Percentiles rank a stretch among this genome's conserved stretches.
These are phyloP conservation scores for Saccostrea glomerata DNA, from an alignment of 1,140 invertebrate species.

Conservation along the genomic window DNA sequence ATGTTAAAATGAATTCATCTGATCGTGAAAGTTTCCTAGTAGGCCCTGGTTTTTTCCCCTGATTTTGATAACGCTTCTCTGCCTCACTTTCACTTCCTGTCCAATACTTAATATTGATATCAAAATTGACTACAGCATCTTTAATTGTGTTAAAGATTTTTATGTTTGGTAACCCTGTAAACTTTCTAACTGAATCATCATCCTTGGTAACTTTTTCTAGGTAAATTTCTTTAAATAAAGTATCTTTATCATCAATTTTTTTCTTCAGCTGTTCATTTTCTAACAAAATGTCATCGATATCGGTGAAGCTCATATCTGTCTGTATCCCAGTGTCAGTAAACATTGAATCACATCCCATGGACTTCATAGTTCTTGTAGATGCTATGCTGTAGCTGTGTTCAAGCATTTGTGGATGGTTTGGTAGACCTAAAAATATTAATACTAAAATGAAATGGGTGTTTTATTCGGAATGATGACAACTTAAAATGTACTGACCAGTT, in stretches of 20 bases:
- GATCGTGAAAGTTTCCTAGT: background rate
- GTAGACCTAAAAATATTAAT: no score
- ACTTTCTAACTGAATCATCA: background rate
- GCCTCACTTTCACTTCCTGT: no score
- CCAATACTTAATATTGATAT: no score
- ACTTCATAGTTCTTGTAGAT: no score
- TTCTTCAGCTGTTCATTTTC: conserved; percentile 28
- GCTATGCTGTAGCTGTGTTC: no score
- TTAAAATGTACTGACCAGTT: no score
- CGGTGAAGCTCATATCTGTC: no score
- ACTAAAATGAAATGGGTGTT: no score
- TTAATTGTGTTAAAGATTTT: conserved; percentile 25
- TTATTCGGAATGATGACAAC: no score
- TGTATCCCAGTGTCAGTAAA: no score
- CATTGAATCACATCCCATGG: no score
- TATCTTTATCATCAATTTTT: conserved; percentile 34
- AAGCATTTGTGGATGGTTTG: no score
- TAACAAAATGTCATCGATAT: background rate
- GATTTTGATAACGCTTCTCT: background rate
- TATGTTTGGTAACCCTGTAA: conserved; percentile 8
- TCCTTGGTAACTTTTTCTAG: background rate
- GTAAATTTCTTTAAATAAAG: conserved; percentile 24
- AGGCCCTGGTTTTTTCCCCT: background rate
- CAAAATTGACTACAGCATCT: background rate
- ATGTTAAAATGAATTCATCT: background rate